A percentile compares a stretch with the other conserved stretches of the same genome.
Conservation (phyloP, 2,888 invertebrate genomes). For the Melanostoma mellinum region DNA sequence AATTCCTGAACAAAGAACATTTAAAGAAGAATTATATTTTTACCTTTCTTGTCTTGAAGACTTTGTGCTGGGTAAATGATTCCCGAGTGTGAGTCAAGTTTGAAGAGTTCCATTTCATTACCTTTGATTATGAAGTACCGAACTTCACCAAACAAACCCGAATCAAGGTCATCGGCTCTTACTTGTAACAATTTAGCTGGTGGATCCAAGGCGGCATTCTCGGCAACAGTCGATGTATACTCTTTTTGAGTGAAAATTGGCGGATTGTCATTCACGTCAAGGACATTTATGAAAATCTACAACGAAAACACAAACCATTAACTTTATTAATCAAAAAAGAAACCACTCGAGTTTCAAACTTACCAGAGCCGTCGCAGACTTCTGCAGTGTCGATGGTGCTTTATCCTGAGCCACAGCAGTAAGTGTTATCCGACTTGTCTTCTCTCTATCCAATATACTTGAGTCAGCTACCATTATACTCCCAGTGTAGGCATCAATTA, state of each 20-base stretch:
- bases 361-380: constrained; percentile 89
- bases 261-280: constrained; percentile 94
- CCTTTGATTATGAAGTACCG: constrained; percentile 88
- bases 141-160: constrained; percentile 89
- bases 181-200: constrained; percentile 90
- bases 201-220: constrained; percentile 90
- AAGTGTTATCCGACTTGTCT: constrained; percentile 86
- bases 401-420: constrained; percentile 92
- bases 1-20: not conserved
- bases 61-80: constrained; percentile 91
- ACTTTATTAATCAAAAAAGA: constrained; percentile 14
- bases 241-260: constrained; percentile 90
- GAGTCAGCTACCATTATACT: constrained; percentile 89
- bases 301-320: constrained; percentile 14
- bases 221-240: constrained; percentile 91
- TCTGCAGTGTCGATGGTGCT: constrained; percentile 87
- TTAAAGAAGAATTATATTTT: not conserved
- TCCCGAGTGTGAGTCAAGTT: constrained; percentile 89
- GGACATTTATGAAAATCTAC: constrained; percentile 88
- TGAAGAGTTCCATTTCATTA: constrained; percentile 87
- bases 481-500: constrained; percentile 88
- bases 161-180: constrained; percentile 91
- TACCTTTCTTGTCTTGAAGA: constrained; percentile 85
- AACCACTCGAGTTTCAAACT: constrained; percentile 70
- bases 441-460: constrained; percentile 90